Evolutionary conservation across 2,113 vertebrate species (phyloP).

Genomic region (Chaetops frenatus): DNA sequence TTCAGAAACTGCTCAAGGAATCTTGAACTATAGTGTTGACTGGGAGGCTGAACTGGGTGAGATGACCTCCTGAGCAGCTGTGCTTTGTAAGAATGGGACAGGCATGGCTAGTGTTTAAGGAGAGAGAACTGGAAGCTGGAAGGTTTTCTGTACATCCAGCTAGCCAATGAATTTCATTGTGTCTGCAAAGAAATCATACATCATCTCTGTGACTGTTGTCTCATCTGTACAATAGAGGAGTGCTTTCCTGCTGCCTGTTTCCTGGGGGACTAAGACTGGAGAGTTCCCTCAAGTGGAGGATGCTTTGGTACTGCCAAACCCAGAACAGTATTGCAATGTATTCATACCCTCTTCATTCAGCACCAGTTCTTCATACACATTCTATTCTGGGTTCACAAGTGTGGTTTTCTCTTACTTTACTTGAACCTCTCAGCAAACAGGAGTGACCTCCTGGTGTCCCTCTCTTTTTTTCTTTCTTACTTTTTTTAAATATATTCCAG

Average conservation of each 20-base stretch:
- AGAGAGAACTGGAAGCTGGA: neutral
- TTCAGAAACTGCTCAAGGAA: neutral
- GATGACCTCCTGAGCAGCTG: neutral
- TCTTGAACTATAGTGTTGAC: neutral
- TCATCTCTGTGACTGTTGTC: neutral
- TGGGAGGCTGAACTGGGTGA: neutral
- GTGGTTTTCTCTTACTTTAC: neutral
- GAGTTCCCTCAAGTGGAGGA: neutral
- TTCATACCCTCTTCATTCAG: neutral
- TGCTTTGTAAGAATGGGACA: neutral
- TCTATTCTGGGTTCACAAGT: neutral
- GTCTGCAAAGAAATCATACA: neutral
- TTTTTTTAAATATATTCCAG: constrained; percentile 72
- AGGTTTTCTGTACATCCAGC: neutral
- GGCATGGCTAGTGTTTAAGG: neutral
- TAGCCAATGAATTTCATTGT: neutral
- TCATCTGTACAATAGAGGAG: neutral
- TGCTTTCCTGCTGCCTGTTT: neutral
- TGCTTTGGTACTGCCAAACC: neutral
- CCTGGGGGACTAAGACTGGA: neutral
- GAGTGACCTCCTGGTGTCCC: neutral
- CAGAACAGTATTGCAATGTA: neutral
- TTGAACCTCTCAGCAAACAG: neutral
- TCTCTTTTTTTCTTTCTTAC: neutral
- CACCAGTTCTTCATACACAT: neutral